Percentiles rank a stretch among this genome's conserved stretches.
phyloP scores from a whole-genome alignment of 2,113 vertebrate species.

The Uria aalge region DNA sequence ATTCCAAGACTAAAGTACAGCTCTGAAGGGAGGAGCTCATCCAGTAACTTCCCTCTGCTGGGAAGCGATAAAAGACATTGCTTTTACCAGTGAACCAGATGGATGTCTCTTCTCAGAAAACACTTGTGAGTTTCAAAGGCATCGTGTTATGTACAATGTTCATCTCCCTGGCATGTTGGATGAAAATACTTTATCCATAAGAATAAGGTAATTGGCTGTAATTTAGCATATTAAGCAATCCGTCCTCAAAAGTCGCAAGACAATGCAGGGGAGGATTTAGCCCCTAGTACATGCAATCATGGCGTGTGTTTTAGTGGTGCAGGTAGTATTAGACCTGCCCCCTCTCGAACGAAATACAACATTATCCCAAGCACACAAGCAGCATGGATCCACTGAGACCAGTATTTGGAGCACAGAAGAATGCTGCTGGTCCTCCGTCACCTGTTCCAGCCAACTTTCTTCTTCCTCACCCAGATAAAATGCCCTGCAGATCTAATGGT shows the following conservation, averaged over 20 bases:
- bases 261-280: not conserved
- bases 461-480: slow-evolving; percentile 5
- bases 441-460: not conserved
- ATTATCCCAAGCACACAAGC: not conserved
- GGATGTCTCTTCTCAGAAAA: not conserved
- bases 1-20: not conserved
- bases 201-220: not conserved
- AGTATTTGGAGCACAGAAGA: not conserved
- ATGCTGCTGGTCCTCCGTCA: not conserved
- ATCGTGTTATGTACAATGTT: not conserved
- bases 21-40: not conserved
- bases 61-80: not conserved
- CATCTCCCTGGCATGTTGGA: not conserved
- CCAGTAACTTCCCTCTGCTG: not conserved
- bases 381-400: not conserved
- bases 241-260: not conserved
- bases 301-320: not conserved
- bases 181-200: not conserved
- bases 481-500: slow-evolving; percentile 17
- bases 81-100: not conserved
- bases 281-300: not conserved
- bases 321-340: not conserved
- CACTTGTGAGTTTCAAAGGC: not conserved
- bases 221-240: not conserved
- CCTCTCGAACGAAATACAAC: not conserved